Evolutionary conservation across 2,797 vertebrate species (phyloP).

Genomic region (Aythya fuligula): DNA sequence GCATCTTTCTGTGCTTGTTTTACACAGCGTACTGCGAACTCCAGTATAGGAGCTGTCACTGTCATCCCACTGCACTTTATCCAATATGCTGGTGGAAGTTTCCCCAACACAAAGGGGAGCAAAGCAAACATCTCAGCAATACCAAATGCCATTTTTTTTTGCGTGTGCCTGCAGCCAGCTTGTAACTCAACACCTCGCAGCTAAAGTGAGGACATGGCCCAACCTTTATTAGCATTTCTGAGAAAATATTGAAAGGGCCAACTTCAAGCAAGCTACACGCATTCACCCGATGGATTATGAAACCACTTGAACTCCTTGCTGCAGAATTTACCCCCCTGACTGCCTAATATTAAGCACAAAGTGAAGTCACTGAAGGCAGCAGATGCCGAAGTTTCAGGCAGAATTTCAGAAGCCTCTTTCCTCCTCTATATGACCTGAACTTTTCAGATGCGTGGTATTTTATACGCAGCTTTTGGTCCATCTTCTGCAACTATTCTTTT

Average conservation of each 20-base stretch:
- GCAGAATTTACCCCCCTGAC: neutral
- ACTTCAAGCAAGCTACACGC: neutral
- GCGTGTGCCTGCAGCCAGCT: neutral
- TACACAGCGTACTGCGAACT: neutral
- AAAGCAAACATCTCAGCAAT: neutral
- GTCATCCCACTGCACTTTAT: neutral
- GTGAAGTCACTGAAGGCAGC: neutral
- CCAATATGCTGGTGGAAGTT: neutral
- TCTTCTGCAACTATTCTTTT: neutral
- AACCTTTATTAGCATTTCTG: neutral
- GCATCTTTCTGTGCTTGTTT: neutral
- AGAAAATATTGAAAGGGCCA: neutral
- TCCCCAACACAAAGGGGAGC: neutral
- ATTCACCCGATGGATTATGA: neutral
- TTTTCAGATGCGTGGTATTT: neutral
- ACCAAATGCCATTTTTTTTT: neutral
- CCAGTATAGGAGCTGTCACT: neutral
- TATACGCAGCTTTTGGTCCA: neutral
- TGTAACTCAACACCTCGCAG: neutral
- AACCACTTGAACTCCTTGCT: neutral
- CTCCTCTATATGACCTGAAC: neutral
- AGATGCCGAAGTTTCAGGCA: neutral
- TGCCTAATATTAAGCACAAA: neutral
- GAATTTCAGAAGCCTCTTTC: neutral
- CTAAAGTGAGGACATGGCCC: neutral